Evolutionary conservation across 1,140 invertebrate genomes (phyloP).

Genomic region (Drosophila carrolli): DNA sequence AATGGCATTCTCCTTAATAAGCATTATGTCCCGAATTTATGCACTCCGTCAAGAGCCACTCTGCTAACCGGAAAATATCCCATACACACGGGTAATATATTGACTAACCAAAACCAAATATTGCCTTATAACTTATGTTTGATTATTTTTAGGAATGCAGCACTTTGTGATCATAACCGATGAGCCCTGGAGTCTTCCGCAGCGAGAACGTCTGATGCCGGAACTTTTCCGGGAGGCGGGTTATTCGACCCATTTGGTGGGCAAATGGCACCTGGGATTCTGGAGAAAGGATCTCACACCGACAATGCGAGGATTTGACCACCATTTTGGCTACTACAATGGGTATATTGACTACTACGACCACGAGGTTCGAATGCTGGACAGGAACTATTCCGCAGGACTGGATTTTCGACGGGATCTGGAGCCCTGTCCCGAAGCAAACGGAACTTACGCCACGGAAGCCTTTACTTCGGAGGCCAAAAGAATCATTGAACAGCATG

Average conservation of each 20-base stretch:
- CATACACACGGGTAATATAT: constrained; percentile 89
- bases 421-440: constrained; percentile 86
- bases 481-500: constrained; percentile 88
- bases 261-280: constrained; percentile 96
- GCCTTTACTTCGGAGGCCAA: constrained; percentile 90
- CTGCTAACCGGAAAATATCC: constrained; percentile 94
- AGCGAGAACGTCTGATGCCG: constrained; percentile 90
- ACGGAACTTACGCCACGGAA: constrained; percentile 91
- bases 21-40: constrained; percentile 91
- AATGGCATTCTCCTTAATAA: constrained; percentile 91
- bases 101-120: too few species aligned
- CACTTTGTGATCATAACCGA: constrained; percentile 90
- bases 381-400: constrained; percentile 84
- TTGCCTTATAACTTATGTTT: not conserved
- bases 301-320: constrained; percentile 91
- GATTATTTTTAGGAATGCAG: constrained; percentile 88
- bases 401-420: constrained; percentile 89
- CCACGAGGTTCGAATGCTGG: constrained; percentile 87
- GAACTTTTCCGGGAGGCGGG: constrained; percentile 91
- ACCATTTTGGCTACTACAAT: constrained; percentile 93
- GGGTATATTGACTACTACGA: constrained; percentile 94
- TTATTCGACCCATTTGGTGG: constrained; percentile 92
- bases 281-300: constrained; percentile 91
- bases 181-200: constrained; percentile 90
- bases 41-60: constrained; percentile 91